Percentiles rank a stretch among this genome's conserved stretches.
Evolutionary conservation across 2,113 vertebrate genomes (phyloP).

Genomic region (Entomyzon cyanotis): DNA sequence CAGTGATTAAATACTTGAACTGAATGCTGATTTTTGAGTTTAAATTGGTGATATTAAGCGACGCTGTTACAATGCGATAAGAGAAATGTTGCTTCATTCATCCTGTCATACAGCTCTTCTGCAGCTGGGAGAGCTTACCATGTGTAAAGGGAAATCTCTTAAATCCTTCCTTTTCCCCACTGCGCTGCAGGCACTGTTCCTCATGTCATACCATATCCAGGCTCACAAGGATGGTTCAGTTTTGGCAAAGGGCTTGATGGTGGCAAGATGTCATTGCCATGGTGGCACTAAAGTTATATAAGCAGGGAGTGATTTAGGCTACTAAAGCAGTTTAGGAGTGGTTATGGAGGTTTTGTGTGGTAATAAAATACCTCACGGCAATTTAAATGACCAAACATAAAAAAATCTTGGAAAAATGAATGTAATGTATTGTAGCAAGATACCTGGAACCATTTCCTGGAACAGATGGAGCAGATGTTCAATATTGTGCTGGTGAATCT

Average conservation of each 20-base stretch:
- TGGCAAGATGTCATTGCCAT: not conserved
- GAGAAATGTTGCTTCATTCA: not conserved
- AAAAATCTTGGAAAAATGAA: conserved; percentile 1
- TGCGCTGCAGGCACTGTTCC: not conserved
- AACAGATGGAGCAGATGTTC: conserved; percentile 32
- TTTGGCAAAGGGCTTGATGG: not conserved
- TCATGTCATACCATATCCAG: not conserved
- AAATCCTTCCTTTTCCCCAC: not conserved
- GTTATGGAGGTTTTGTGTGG: not conserved
- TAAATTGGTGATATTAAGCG: not conserved
- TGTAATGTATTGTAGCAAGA: not conserved
- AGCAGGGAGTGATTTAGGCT: not conserved
- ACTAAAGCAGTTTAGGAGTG: not conserved
- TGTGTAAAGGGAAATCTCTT: not conserved
- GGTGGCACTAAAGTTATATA: rapidly evolving
- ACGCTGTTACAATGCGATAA: not conserved
- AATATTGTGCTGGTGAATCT: not conserved
- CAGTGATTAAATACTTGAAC: not conserved
- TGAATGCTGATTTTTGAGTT: not conserved
- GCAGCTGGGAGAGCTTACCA: not conserved
- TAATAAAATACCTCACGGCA: not conserved
- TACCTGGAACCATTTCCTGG: not conserved
- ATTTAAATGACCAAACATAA: not conserved
- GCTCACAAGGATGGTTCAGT: not conserved
- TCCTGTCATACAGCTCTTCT: not conserved